A percentile compares a stretch with the other conserved stretches of the same genome.
Evolutionary conservation across 2,113 vertebrate genomes (phyloP).

Genomic region (Thymallus thymallus): DNA sequence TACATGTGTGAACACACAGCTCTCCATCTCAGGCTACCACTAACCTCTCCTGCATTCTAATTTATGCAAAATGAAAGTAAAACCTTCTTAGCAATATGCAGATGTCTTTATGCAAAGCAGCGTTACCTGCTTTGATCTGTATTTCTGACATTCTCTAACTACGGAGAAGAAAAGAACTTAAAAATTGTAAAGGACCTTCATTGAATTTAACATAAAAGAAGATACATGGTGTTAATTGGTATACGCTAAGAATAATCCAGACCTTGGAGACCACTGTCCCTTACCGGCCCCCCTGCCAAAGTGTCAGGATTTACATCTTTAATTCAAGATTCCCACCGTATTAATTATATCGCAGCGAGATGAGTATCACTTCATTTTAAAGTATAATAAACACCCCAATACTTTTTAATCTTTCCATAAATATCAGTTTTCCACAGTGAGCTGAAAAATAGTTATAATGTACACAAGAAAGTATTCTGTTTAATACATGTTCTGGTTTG

Average conservation of each 20-base stretch:
- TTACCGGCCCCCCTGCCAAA: constrained; percentile 80
- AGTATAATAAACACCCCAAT: constrained; percentile 80
- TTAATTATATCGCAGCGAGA: constrained; percentile 92
- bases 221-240: constrained; percentile 96
- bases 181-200: constrained; percentile 92
- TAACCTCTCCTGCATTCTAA: constrained; percentile 66
- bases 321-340: constrained; percentile 92
- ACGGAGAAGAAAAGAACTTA: constrained; percentile 93
- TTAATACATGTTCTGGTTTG: neutral
- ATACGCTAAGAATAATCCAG: constrained; percentile 93
- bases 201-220: constrained; percentile 99
- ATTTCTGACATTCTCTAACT: constrained; percentile 87
- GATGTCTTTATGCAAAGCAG: constrained; percentile 89
- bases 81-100: constrained; percentile 87
- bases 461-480: neutral
- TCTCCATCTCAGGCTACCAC: constrained; percentile 40
- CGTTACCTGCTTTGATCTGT: constrained; percentile 96
- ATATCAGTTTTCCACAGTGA: constrained; percentile 65
- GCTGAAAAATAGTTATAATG: constrained; percentile 11
- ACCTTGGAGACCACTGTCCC: constrained; percentile 92
- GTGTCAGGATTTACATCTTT: constrained; percentile 97
- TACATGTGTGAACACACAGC: constrained; percentile 18
- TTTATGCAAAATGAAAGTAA: constrained; percentile 84
- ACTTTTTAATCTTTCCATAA: constrained; percentile 38
- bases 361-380: constrained; percentile 80